A percentile compares a stretch with the other conserved stretches of the same genome.
Evolutionary conservation across 1,140 invertebrate species (phyloP).

Genomic region (Heliothis subflexa): DNA sequence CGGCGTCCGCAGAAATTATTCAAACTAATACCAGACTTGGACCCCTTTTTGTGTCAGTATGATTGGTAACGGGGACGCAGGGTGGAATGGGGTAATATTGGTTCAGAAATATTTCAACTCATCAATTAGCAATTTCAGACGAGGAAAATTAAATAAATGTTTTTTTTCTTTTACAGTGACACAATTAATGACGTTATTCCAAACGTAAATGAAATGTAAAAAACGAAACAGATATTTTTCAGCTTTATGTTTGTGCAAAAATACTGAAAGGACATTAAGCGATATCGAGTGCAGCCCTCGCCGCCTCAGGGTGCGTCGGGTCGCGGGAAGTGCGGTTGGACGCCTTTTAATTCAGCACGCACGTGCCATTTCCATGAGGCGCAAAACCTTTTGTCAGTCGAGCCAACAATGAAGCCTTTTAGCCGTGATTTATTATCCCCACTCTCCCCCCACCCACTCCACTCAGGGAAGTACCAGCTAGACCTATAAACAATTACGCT

Average conservation of each 20-base stretch:
- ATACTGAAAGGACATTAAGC: constrained; percentile 24
- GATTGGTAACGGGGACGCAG: not conserved
- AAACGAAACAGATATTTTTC: too few relatives aligned
- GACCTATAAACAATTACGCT: constrained; percentile 52
- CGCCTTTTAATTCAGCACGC: constrained; percentile 62
- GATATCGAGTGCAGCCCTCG: constrained; percentile 23
- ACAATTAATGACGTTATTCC: too few relatives aligned
- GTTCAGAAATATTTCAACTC: too few relatives aligned
- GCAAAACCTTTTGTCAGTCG: constrained; percentile 63
- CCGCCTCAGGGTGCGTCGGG: not conserved
- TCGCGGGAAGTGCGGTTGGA: constrained; percentile 50
- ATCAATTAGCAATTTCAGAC: not conserved
- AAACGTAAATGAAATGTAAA: too few relatives aligned
- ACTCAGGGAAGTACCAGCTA: not conserved
- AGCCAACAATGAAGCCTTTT: constrained; percentile 64
- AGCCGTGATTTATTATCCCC: constrained; percentile 63
- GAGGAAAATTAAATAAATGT: not conserved
- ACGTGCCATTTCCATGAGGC: constrained; percentile 57
- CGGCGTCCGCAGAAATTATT: constrained; percentile 14
- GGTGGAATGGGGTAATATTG: not conserved
- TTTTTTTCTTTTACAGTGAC: too few relatives aligned
- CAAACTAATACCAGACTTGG: constrained; percentile 5
- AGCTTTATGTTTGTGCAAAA: not conserved
- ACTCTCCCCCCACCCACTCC: constrained; percentile 18
- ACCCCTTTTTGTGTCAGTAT: constrained; percentile 11